Percentiles rank a stretch among this genome's conserved stretches.
phyloP scores from a whole-genome alignment of 2,113 vertebrate species.

The Pholis gunnellus region DNA sequence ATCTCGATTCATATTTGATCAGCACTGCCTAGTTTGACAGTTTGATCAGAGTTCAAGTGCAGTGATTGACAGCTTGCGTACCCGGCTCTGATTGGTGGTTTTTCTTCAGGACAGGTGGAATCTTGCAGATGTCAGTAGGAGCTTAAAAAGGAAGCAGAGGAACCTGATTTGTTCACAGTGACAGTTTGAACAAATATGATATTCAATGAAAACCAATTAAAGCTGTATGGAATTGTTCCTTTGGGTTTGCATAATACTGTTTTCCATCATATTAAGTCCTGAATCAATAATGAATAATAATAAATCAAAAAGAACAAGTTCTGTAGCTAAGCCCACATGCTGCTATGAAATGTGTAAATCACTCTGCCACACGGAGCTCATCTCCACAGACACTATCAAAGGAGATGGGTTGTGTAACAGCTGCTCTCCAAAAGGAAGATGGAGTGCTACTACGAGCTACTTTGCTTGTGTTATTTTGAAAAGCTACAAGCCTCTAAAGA shows the following conservation, averaged over 20 bases:
- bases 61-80: too few species aligned
- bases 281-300: neutral
- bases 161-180: too few species aligned
- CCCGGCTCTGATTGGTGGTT: too few species aligned
- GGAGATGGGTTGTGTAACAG: neutral
- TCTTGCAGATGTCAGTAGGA: too few species aligned
- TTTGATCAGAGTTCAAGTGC: too few species aligned
- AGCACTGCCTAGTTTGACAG: too few species aligned
- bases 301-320: neutral
- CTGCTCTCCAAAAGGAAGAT: neutral
- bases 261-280: neutral
- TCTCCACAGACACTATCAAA: neutral
- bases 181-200: too few species aligned
- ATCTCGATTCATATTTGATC: too few species aligned
- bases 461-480: neutral
- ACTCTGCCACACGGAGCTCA: neutral
- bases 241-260: neutral
- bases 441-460: neutral
- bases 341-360: neutral
- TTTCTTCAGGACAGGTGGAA: too few species aligned
- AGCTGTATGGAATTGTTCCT: neutral
- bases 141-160: too few species aligned
- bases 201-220: too few species aligned
- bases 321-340: neutral
- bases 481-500: neutral